Conservation (phyloP, 2,113 vertebrate species). For the zebrafish (Danio rerio) region GRCz12tu NC_133184.1:34115001-34115500, state of each 20-base stretch:
- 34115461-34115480: constrained; percentile 97
- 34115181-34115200: constrained; percentile 83
- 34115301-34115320: constrained; percentile 92
- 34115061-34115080: constrained; percentile 78
- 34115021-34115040: constrained; percentile 95
- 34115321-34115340: constrained; percentile 89
- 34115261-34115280: constrained; percentile 67
- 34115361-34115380: constrained; percentile 94
- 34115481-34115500: constrained; percentile 95
- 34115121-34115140: constrained; percentile 82
- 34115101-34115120: constrained; percentile 80
- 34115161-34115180: constrained; percentile 88
- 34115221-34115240: constrained; percentile 80
- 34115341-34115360: constrained; percentile 94
- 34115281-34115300: constrained; percentile 80
- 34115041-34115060: constrained; percentile 79
- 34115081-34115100: constrained; percentile 79
- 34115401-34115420: constrained; percentile 94
- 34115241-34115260: constrained; percentile 84
- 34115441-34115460: constrained; percentile 97
- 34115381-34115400: constrained; percentile 89
- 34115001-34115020: constrained; percentile 91
- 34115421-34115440: constrained; percentile 95
- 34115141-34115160: constrained; percentile 88
- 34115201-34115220: constrained; percentile 67